These are phyloP conservation scores for Perdita meconis DNA, from an alignment of 2,888 invertebrate species.

Conservation along the genomic window DNA sequence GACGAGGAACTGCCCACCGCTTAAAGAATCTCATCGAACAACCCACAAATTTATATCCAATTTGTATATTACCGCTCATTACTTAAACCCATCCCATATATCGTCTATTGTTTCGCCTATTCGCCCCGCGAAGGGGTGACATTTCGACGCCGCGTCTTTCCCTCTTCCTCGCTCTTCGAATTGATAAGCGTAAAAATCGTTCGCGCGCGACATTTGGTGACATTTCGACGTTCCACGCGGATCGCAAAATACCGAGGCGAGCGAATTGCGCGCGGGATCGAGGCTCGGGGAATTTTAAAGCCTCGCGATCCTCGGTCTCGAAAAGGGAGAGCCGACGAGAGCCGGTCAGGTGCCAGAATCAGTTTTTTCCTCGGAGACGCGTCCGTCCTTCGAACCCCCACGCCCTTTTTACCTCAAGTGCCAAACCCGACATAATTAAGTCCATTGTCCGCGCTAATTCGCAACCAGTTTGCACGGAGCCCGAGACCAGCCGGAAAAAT, in stretches of 20 bases:
- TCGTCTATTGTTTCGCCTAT: constrained; percentile 62
- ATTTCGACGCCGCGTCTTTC: constrained; percentile 18
- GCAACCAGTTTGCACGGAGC: constrained; percentile 67
- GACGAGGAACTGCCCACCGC: constrained; percentile 68
- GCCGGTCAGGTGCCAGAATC: constrained; percentile 15
- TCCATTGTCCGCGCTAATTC: constrained; percentile 69
- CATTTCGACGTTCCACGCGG: not conserved
- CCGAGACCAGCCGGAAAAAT: constrained; percentile 67
- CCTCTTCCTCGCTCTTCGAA: not conserved
- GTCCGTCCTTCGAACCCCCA: not conserved
- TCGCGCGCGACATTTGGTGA: constrained; percentile 21
- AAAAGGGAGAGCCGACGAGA: not conserved
- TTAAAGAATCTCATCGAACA: constrained; percentile 76
- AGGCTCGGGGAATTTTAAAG: no score
- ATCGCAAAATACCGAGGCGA: no score
- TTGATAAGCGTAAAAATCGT: not conserved
- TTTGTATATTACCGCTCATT: constrained; percentile 76
- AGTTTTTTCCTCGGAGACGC: constrained; percentile 3
- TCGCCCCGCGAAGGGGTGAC: constrained; percentile 14
- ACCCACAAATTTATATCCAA: constrained; percentile 78
- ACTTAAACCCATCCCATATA: constrained; percentile 69
- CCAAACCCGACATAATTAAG: constrained; percentile 63
- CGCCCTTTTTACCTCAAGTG: constrained; percentile 39
- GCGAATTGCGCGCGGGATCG: no score
- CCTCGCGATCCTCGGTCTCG: no score